Base-by-base conservation (phyloP, 2,888 invertebrate genomes). In the Xylota segnis region DNA sequence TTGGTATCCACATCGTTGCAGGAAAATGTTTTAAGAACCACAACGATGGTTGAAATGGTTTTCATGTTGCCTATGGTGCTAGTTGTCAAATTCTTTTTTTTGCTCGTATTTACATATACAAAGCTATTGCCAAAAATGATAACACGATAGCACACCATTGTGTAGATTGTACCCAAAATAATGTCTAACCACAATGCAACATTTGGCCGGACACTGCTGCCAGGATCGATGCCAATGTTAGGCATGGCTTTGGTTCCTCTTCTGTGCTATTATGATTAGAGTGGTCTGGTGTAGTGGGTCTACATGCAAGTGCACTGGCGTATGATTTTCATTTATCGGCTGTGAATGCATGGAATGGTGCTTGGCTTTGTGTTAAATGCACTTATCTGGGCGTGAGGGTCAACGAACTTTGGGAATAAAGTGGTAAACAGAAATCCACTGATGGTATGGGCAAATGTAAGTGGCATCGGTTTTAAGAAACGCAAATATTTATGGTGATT, bases 141-240 rank as follows among this genome's bases (percentile, higher is more conserved):
- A 79, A 79, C 72, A 72, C n/a, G 65, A 43, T 59, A 54, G 54
- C n/a, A n/a, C 10, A 61, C 43, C 50, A 65, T 40, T 52, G 50
- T 59, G 50, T 16, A 50, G 18, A 54, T 32, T 59, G 34, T 32
- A 54, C 29, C 54, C 68, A 50, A 81, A 74, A 81, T 56, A 75
- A 68, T 70, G 68, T 63, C 47, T 29, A 68, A 75, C 74, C 82
- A 83, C 47, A 43, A 14, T 65, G 83, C 71, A 83, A 66, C 83
- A 83, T 77, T 83, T 83, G 76, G 83, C 34, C 58, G 65, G 50
- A 83, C 83, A 83, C 34, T 71, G 65, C n/a, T 65, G 34, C 65
- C 45, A 58, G 56, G 66, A 71, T 70, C 59, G 70, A 58, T 71
- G 77, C 71, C 83, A 83, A 71, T 45, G 58, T 71, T 65, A 43